Evolutionary conservation across 2,797 vertebrate species (phyloP).

Genomic region (Enteromius treurensis): DNA sequence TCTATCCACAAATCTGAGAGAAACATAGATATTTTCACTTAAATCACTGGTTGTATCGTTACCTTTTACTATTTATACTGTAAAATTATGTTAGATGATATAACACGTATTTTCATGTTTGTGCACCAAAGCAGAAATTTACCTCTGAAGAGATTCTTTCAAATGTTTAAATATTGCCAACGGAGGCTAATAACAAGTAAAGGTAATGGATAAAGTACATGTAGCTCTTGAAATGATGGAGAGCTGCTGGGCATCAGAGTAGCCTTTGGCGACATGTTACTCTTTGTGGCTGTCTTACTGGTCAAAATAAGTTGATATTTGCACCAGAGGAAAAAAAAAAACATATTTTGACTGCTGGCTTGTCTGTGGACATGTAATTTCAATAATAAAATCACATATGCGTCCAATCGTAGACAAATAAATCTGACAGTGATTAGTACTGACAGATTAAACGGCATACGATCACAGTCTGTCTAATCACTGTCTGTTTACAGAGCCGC

Average conservation of each 20-base stretch:
- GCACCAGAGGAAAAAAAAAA: background rate
- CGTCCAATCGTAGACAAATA: background rate
- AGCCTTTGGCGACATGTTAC: conserved; percentile 6
- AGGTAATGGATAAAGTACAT: background rate
- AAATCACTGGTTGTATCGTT: background rate
- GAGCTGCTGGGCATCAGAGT: background rate
- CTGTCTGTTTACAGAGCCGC: conserved; percentile 23
- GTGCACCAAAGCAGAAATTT: background rate
- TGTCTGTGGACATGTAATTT: conserved; percentile 12
- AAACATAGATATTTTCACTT: background rate
- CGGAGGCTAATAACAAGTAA: background rate
- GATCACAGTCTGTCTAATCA: conserved; percentile 40
- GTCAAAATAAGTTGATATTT: conserved; percentile 4
- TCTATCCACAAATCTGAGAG: background rate
- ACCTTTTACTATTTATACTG: background rate
- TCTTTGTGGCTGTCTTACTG: background rate
- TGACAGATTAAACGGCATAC: conserved; percentile 31
- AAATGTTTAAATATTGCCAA: background rate
- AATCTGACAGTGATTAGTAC: conserved; percentile 28
- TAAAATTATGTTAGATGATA: background rate
- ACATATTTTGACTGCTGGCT: background rate
- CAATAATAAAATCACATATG: conserved; percentile 22
- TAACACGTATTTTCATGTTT: background rate
- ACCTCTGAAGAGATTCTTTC: background rate
- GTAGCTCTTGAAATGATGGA: conserved; percentile 8